A percentile compares a stretch with the other conserved stretches of the same genome.
These are phyloP conservation scores for Eutolmus rufibarbis DNA, from an alignment of 2,888 invertebrate species.

Conservation along the genomic window DNA sequence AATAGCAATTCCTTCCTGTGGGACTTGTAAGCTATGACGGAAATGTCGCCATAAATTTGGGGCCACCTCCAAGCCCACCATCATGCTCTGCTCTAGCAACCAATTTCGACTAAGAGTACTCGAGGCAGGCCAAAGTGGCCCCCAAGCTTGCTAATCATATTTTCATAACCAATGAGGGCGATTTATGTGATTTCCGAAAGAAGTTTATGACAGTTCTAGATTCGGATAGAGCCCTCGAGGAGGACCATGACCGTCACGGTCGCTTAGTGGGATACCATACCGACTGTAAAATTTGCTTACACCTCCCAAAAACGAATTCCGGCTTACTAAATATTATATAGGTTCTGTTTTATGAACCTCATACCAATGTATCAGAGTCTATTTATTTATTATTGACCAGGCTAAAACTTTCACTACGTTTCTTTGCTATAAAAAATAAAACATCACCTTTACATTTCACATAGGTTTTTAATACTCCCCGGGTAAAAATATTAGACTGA, in stretches of 20 bases:
- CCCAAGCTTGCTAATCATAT: slow-evolving; percentile 15
- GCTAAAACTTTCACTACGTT: too few relatives aligned
- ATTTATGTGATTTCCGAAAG: slow-evolving; percentile 6
- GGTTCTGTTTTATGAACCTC: too few relatives aligned
- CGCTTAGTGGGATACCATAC: not conserved
- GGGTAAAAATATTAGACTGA: too few relatives aligned
- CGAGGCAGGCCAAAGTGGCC: not conserved
- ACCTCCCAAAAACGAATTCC: not conserved
- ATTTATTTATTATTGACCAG: too few relatives aligned
- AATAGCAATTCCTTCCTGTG: not conserved
- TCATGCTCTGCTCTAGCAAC: not conserved
- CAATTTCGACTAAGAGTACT: not conserved
- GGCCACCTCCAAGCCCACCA: not conserved
- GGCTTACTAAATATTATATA: not conserved
- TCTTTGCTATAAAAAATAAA: too few relatives aligned
- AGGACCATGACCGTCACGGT: not conserved
- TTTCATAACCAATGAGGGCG: slow-evolving; percentile 25
- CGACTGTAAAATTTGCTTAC: not conserved
- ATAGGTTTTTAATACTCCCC: too few relatives aligned
- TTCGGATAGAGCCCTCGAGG: not conserved
- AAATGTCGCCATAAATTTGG: slow-evolving; percentile 15
- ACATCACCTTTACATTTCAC: too few relatives aligned
- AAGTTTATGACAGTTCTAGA: slow-evolving; percentile 18
- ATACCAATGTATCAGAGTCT: too few relatives aligned
- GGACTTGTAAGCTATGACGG: not conserved